These are phyloP conservation scores for Myiopsitta monachus DNA, from an alignment of 2,113 vertebrate genomes.

Conservation along the genomic window DNA sequence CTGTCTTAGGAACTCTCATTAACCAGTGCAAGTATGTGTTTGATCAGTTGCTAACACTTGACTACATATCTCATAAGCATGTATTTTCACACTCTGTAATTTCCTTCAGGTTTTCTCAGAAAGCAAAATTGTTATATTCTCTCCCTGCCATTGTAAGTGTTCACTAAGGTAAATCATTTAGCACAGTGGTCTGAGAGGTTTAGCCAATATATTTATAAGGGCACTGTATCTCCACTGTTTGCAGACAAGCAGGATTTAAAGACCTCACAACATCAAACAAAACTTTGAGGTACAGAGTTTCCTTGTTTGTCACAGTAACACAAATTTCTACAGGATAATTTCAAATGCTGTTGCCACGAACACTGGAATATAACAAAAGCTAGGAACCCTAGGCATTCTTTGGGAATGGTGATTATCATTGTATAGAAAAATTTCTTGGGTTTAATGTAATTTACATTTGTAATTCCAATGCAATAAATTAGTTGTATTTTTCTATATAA, in stretches of 20 bases:
- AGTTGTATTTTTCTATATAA: background rate
- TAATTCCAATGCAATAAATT: background rate
- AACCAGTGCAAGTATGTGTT: background rate
- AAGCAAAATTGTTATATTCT: background rate
- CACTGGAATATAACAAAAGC: background rate
- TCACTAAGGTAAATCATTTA: background rate
- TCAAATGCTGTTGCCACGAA: background rate
- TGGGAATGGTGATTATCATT: background rate
- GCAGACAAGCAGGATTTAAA: background rate
- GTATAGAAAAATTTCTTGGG: background rate
- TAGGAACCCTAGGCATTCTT: background rate
- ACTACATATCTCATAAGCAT: background rate
- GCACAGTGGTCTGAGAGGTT: background rate
- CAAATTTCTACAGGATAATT: background rate
- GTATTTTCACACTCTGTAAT: background rate
- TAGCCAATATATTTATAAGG: background rate
- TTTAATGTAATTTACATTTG: background rate
- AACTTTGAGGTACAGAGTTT: background rate
- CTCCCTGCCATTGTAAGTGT: background rate
- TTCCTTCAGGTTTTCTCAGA: background rate
- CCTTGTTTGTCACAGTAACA: background rate
- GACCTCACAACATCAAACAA: background rate
- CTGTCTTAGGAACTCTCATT: background rate
- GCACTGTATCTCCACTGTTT: background rate
- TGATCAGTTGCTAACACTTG: background rate